These are phyloP conservation scores for Ganaspis sp. DNA, from an alignment of 1,140 invertebrate species.

Conservation along the genomic window DNA sequence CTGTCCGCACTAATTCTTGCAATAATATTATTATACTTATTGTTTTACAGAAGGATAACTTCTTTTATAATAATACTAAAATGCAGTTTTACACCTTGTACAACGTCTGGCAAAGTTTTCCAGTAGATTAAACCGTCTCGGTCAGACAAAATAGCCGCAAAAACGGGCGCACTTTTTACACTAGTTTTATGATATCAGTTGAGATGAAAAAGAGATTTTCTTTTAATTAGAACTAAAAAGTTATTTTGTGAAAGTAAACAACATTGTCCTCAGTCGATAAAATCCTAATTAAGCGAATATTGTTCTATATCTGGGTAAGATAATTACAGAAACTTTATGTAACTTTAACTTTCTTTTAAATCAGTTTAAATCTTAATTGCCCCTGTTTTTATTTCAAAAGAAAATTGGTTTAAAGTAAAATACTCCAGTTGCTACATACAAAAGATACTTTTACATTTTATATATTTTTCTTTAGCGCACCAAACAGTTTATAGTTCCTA, in stretches of 20 bases:
- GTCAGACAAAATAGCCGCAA: no score
- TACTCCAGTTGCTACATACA: not conserved
- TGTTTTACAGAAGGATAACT: no score
- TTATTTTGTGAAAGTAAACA: not conserved
- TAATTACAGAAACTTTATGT: not conserved
- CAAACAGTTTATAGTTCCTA: not conserved
- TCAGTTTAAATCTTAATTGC: not conserved
- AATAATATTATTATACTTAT: no score
- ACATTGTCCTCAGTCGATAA: not conserved
- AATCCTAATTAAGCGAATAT: not conserved
- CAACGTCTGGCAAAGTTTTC: no score
- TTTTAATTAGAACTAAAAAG: not conserved
- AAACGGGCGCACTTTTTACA: no score
- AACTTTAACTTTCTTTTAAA: slow-evolving; percentile 4
- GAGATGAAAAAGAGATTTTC: no score
- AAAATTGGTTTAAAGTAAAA: not conserved
- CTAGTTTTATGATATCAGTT: no score
- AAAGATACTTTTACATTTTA: not conserved
- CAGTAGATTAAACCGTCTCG: no score
- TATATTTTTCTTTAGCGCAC: no score
- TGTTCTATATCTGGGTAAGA: not conserved
- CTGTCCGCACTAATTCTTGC: no score
- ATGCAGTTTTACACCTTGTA: no score
- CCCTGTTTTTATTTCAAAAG: not conserved
- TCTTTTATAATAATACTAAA: no score